Evolutionary conservation across 2,888 invertebrate genomes (phyloP).

Genomic region (Drosophila setosimentum): DNA sequence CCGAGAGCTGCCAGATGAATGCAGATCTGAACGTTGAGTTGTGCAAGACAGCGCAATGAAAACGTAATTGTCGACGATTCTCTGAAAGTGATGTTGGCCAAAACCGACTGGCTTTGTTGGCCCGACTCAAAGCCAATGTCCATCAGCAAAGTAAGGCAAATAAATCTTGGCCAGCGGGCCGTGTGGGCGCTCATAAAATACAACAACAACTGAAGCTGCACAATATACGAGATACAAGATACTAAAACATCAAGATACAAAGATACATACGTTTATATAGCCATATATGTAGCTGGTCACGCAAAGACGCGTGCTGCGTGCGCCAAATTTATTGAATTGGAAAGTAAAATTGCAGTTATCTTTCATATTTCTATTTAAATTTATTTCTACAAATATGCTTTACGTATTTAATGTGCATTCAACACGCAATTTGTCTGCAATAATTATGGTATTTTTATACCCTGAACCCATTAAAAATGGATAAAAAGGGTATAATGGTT

Average conservation of each 20-base stretch:
- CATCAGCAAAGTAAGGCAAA: slow-evolving; percentile 48
- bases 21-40: slow-evolving; percentile 50
- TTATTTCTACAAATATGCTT: slow-evolving; percentile 65
- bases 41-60: slow-evolving; percentile 35
- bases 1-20: slow-evolving; percentile 36
- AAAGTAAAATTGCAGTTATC: slow-evolving; percentile 71
- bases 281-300: slow-evolving; percentile 20
- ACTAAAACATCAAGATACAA: slow-evolving; percentile 16
- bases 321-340: slow-evolving; percentile 74
- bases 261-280: slow-evolving; percentile 10
- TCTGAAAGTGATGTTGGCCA: slow-evolving; percentile 27
- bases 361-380: slow-evolving; percentile 64
- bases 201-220: slow-evolving; percentile 17
- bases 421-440: slow-evolving; percentile 62
- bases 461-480: too few species aligned
- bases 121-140: slow-evolving; percentile 38
- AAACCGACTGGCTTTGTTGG: slow-evolving; percentile 14
- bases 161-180: slow-evolving; percentile 43
- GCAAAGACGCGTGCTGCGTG: slow-evolving; percentile 59
- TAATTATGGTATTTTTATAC: slow-evolving; percentile 60
- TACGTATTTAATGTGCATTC: slow-evolving; percentile 48
- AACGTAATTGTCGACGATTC: slow-evolving; percentile 53
- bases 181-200: slow-evolving; percentile 40
- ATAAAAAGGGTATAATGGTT: too few species aligned
- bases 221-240: slow-evolving; percentile 33